Percentiles rank a stretch among this genome's conserved stretches.
phyloP scores from a whole-genome alignment of 92 coral and sea anemone species.

The Siderastrea radians region DNA sequence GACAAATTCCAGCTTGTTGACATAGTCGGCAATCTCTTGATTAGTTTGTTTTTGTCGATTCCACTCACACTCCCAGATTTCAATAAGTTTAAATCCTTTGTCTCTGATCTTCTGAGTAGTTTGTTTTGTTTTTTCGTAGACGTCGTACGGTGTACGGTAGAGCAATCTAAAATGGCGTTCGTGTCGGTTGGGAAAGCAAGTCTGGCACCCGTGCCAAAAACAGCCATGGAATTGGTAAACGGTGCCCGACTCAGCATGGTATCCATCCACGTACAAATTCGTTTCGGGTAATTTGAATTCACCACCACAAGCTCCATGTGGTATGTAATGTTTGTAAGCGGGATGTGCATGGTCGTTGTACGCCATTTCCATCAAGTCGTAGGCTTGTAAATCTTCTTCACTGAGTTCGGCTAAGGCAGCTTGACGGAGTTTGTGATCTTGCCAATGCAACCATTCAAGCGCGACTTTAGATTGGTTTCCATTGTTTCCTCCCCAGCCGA shows the following conservation, averaged over 20 bases:
- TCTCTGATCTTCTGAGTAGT: neutral
- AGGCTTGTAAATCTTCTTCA: too few relatives aligned
- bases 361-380: too few relatives aligned
- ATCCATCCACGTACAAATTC: neutral
- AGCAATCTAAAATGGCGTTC: neutral
- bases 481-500: neutral
- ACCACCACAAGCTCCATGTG: neutral
- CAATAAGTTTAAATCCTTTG: too few relatives aligned
- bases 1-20: too few relatives aligned
- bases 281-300: neutral
- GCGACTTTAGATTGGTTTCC: neutral
- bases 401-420: too few relatives aligned
- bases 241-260: neutral
- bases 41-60: too few relatives aligned
- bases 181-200: neutral
- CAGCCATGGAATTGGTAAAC: neutral
- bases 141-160: neutral
- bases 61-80: too few relatives aligned
- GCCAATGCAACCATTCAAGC: neutral
- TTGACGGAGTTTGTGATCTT: neutral
- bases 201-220: neutral
- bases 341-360: too few relatives aligned
- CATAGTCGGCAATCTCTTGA: too few relatives aligned
- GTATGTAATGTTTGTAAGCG: neutral
- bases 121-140: neutral